Conservation (phyloP, 2,113 vertebrate species). For the Misgurnus anguillicaudatus region DNA sequence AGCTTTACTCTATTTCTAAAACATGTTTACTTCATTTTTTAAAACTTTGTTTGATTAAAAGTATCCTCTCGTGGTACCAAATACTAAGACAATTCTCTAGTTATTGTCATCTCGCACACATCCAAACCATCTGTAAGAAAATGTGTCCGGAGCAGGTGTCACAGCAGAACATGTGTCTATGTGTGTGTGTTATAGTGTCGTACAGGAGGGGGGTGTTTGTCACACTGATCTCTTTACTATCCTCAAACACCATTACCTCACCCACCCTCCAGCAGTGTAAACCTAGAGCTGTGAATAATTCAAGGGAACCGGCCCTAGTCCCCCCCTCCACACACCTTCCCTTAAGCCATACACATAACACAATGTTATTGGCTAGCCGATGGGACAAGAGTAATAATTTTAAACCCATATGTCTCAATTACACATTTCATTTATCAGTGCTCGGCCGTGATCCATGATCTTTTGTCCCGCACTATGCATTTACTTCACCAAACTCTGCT, state of each 20-base stretch:
- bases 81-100: slow-evolving; percentile 63
- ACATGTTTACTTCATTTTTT: background rate
- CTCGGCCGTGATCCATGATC: slow-evolving; percentile 37
- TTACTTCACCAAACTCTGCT: slow-evolving; percentile 52
- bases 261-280: slow-evolving; percentile 70
- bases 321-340: slow-evolving; percentile 40
- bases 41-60: too few relatives aligned
- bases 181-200: slow-evolving; percentile 8
- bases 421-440: slow-evolving; percentile 51
- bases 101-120: slow-evolving; percentile 42
- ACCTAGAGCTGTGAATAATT: slow-evolving; percentile 70
- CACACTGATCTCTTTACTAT: slow-evolving; percentile 27
- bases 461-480: slow-evolving; percentile 57
- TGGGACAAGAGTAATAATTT: slow-evolving; percentile 57
- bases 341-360: slow-evolving; percentile 51
- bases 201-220: slow-evolving; percentile 40
- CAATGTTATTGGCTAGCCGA: slow-evolving; percentile 48
- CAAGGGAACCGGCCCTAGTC: slow-evolving; percentile 51
- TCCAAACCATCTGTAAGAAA: background rate
- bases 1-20: background rate
- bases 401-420: slow-evolving; percentile 61
- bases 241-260: slow-evolving; percentile 68
- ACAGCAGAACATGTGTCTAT: slow-evolving; percentile 5
- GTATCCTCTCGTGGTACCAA: too few relatives aligned
- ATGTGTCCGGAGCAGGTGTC: slow-evolving; percentile 22